Evolutionary conservation across 2,113 vertebrate genomes (phyloP), one percentile per base, ranked within the genome.

Genomic region (Festucalex cinctus): DNA sequence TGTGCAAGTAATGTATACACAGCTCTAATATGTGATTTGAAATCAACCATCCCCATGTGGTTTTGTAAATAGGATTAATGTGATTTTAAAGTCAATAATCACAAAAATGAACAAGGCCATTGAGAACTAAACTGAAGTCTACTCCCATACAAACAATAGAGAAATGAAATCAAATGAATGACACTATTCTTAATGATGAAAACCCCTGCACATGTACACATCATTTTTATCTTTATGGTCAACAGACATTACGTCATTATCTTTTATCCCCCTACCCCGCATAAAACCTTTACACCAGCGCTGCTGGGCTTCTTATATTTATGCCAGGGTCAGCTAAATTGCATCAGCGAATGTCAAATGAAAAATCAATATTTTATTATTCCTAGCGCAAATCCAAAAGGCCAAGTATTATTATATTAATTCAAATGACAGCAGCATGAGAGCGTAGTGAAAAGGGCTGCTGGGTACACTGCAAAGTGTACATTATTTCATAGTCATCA

Each of bases 201-300:
- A 72, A 64, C 70, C 57, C 65, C 35, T 17, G 71, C 70, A 77
- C 70, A 70, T 66, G 68, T 69, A 77, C 70, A 70, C 65, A 66
- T 73, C 67, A 74, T 76, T 54, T 80, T 80, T 71, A 76, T 75
- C 69, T 76, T 74, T 76, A 63, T 64, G 62, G 66, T 70, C 70
- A 84, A 66, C 73, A 84, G 77, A 84, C 76, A 65, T 80, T 78
- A 78, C 70, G 46, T 88, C 79, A 79, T 70, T 63, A 63, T 76
- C 66, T 73, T 69, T 61, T 49, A 43, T 39, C 6, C 12, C 13
- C 10, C 56, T 46, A n/a, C 59, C 48, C 53, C 32, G 51, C 43
- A 78, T 72, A 54, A 68, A 74, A 44, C 68, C 36, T 74, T 56
- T 13, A 48, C 48, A 51, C 43, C 65, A 28, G 49, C 59, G 46